These are phyloP conservation scores for Rhimphoctona megacephalus DNA, from an alignment of 2,888 invertebrate genomes.

Conservation along the genomic window DNA sequence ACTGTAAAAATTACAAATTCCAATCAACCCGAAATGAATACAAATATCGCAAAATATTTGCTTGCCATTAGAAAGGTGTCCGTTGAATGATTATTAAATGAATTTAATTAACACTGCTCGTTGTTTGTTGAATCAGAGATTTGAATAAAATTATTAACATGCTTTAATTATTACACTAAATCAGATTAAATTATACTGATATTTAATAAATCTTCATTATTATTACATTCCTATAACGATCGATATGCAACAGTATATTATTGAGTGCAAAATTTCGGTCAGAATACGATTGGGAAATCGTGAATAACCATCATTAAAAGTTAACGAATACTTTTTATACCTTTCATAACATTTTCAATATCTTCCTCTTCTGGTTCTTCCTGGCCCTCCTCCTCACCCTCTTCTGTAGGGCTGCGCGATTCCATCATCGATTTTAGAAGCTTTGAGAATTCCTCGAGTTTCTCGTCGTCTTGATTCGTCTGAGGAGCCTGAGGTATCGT, in stretches of 20 bases:
- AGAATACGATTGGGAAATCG: background rate
- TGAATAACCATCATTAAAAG: conserved; percentile 17
- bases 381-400: conserved; percentile 75
- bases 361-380: conserved; percentile 68
- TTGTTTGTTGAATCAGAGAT: background rate
- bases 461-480: conserved; percentile 76
- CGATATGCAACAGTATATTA: background rate
- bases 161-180: no score
- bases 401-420: conserved; percentile 75
- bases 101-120: background rate
- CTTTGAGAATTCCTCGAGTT: conserved; percentile 82
- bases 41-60: background rate
- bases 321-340: conserved; percentile 51
- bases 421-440: conserved; percentile 81
- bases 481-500: conserved; percentile 56
- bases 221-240: background rate
- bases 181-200: no score
- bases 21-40: background rate
- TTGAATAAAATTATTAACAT: background rate
- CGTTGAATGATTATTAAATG: no score
- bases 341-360: conserved; percentile 72
- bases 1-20: background rate
- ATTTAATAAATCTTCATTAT: background rate
- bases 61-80: background rate
- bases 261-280: background rate